phyloP scores from a whole-genome alignment of 2,888 invertebrate genomes.

The Calliopum simillimum region DNA sequence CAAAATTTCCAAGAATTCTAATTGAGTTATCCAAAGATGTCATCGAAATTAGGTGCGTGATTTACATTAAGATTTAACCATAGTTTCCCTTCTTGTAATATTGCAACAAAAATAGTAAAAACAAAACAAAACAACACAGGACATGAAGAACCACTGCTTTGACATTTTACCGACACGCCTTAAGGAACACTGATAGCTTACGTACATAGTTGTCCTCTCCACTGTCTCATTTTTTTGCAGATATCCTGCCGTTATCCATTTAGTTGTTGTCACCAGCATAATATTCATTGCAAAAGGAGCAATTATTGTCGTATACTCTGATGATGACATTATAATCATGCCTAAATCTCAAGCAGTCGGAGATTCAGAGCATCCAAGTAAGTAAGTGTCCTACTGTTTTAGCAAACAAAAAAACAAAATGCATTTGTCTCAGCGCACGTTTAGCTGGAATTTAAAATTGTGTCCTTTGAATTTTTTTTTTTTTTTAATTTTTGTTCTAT shows the following conservation, averaged over 20 bases:
- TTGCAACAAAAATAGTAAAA: too few relatives aligned
- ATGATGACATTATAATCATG: constrained; percentile 33
- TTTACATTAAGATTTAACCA: too few relatives aligned
- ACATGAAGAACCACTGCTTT: too few relatives aligned
- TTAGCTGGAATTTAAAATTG: background rate
- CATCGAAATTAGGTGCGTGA: too few relatives aligned
- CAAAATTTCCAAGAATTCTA: too few relatives aligned
- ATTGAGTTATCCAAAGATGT: too few relatives aligned
- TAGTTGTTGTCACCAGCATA: constrained; percentile 26
- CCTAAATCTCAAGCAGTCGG: constrained; percentile 19
- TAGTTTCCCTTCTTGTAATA: too few relatives aligned
- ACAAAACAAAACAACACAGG: too few relatives aligned
- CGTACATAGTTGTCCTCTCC: background rate
- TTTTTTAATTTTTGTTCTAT: background rate
- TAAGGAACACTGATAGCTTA: background rate
- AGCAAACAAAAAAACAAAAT: too few relatives aligned
- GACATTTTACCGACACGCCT: constrained; percentile 20
- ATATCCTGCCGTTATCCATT: constrained; percentile 16
- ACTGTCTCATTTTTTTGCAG: background rate
- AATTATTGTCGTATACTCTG: constrained; percentile 21
- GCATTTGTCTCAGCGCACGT: constrained; percentile 24
- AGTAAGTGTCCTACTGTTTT: constrained; percentile 15
- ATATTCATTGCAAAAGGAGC: constrained; percentile 25
- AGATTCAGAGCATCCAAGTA: background rate
- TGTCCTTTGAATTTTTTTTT: background rate